Conservation (phyloP, 1,140 invertebrate genomes). For the Lasioglossum albipes region DNA sequence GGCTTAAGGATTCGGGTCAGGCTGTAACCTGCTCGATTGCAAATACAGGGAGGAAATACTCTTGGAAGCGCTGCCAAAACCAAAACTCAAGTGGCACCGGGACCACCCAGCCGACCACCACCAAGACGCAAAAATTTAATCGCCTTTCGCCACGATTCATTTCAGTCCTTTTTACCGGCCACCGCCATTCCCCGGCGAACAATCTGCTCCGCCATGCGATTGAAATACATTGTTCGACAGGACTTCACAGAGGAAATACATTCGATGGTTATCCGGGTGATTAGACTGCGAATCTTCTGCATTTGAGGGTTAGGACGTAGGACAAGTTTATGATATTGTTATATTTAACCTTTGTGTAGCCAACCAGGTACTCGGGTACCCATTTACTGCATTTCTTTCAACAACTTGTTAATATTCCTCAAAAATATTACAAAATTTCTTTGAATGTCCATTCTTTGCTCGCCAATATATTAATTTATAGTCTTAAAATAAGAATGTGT, state of each 20-base stretch:
- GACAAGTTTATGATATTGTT: too few species aligned
- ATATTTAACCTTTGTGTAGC: too few species aligned
- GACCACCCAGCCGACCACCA: slow-evolving; percentile 40
- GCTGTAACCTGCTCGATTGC: slow-evolving; percentile 75
- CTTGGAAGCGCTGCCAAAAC: slow-evolving; percentile 74
- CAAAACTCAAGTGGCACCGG: slow-evolving; percentile 64
- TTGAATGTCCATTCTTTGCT: too few species aligned
- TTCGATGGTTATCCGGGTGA: neutral
- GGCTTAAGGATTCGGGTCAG: slow-evolving; percentile 77
- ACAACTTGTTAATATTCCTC: too few species aligned
- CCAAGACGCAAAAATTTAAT: slow-evolving; percentile 73
- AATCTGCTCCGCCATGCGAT: neutral
- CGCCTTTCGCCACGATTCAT: slow-evolving; percentile 49
- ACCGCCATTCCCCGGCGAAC: neutral
- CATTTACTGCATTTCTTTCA: too few species aligned
- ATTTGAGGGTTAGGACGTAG: too few species aligned
- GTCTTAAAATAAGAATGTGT: too few species aligned
- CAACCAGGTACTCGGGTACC: too few species aligned
- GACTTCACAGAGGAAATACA: neutral
- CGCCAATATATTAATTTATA: too few species aligned
- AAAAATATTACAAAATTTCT: too few species aligned
- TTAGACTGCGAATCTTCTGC: neutral
- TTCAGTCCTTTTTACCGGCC: neutral
- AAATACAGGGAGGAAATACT: slow-evolving; percentile 74
- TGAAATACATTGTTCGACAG: neutral